Evolutionary conservation across 2,888 invertebrate species (phyloP).

Genomic region (Epinotia demarniana): DNA sequence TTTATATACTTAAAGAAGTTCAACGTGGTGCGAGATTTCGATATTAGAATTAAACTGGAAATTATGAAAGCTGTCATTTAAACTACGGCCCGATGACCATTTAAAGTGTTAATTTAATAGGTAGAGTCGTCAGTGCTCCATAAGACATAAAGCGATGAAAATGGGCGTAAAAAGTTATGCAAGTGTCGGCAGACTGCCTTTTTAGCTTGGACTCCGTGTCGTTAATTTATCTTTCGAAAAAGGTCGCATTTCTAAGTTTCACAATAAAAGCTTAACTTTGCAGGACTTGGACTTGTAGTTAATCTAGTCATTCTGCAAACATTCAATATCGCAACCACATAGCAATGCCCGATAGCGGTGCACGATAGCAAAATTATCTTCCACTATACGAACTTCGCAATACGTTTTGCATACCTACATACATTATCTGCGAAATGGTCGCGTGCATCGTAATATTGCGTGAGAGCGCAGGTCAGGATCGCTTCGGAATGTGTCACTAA

Average conservation of each 20-base stretch:
- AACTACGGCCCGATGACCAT: not conserved
- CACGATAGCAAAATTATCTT: slow-evolving; percentile 13
- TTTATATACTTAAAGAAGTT: not conserved
- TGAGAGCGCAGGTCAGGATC: slow-evolving; percentile 1
- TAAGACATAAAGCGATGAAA: too few relatives aligned
- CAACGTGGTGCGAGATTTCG: not conserved
- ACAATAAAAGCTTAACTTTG: not conserved
- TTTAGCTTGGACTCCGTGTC: too few relatives aligned
- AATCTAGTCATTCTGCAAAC: slow-evolving; percentile 17
- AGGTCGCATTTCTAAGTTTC: too few relatives aligned
- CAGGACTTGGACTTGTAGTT: not conserved
- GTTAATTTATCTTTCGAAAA: too few relatives aligned
- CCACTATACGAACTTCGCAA: not conserved
- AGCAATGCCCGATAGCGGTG: slow-evolving; percentile 24
- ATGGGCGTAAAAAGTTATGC: too few relatives aligned
- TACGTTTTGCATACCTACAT: not conserved
- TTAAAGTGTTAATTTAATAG: too few relatives aligned
- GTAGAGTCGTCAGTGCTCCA: too few relatives aligned
- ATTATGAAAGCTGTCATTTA: not conserved
- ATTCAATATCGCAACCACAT: slow-evolving; percentile 12
- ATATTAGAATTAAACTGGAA: not conserved
- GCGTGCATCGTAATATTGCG: not conserved
- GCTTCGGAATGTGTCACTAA: not conserved
- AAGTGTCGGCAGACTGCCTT: too few relatives aligned
- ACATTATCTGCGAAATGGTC: not conserved